A percentile compares a stretch with the other conserved stretches of the same genome.
Evolutionary conservation across 2,797 vertebrate species (phyloP).

Genomic region (Acropternis orthonyx): DNA sequence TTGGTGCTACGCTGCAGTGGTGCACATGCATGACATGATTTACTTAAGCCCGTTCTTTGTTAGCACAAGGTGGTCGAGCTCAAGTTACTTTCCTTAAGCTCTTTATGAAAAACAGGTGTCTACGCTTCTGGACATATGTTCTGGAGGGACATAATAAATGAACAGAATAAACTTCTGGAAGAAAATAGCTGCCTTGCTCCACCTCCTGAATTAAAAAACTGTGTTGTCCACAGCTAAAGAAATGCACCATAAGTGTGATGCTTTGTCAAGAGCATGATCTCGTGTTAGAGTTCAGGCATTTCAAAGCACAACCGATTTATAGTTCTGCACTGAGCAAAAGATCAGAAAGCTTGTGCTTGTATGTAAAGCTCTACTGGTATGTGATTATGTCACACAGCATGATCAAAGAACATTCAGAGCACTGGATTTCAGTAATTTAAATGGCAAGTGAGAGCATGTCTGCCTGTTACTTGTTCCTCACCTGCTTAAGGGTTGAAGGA

Average conservation of each 20-base stretch:
- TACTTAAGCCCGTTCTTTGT: not conserved
- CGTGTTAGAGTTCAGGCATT: not conserved
- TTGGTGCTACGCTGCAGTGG: not conserved
- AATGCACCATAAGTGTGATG: not conserved
- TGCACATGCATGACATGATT: not conserved
- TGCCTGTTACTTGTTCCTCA: not conserved
- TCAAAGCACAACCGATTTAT: not conserved
- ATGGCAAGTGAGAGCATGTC: not conserved
- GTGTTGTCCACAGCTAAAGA: not conserved
- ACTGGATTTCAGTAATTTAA: not conserved
- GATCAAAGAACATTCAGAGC: not conserved
- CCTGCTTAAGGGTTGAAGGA: not conserved
- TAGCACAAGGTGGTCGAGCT: not conserved
- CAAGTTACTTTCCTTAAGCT: conserved; percentile 6
- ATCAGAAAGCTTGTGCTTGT: not conserved
- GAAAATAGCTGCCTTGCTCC: not conserved
- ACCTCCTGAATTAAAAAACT: not conserved
- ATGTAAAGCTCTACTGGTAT: not conserved
- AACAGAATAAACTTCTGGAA: not conserved
- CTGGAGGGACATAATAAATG: not conserved
- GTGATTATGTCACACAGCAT: not conserved
- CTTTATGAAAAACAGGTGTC: not conserved
- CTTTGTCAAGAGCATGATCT: not conserved
- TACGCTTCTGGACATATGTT: not conserved
- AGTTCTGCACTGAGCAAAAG: not conserved